Conservation (phyloP, 2,888 invertebrate species). For the Drosophila subquinaria region DNA sequence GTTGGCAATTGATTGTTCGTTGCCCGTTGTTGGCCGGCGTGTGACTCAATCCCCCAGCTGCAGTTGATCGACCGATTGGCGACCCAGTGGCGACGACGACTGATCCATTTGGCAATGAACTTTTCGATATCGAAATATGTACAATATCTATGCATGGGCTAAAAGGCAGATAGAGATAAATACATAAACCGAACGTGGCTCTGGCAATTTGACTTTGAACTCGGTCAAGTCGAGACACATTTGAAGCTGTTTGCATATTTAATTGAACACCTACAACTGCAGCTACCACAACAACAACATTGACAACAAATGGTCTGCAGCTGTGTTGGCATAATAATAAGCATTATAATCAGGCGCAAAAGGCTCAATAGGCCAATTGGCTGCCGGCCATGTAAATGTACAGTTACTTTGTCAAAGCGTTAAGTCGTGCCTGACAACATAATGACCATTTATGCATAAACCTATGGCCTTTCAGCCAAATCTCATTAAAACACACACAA, state of each 20-base stretch:
- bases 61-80: constrained; percentile 75
- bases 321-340: constrained; percentile 72
- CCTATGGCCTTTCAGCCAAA: constrained; percentile 49
- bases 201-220: constrained; percentile 78
- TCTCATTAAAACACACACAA: constrained; percentile 36
- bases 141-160: constrained; percentile 41
- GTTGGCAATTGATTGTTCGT: constrained; percentile 17
- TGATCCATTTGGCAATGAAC: constrained; percentile 78
- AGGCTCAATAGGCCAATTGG: constrained; percentile 76
- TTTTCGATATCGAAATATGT: constrained; percentile 70
- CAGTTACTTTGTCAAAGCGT: constrained; percentile 71
- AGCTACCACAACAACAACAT: constrained; percentile 27
- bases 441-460: constrained; percentile 68
- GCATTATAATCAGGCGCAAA: constrained; percentile 78
- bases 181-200: constrained; percentile 51
- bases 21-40: constrained; percentile 50
- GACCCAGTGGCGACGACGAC: constrained; percentile 65
- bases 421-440: constrained; percentile 72
- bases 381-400: constrained; percentile 68
- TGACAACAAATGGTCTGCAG: constrained; percentile 67
- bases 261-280: constrained; percentile 79
- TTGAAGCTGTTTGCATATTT: constrained; percentile 79
- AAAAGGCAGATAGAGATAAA: constrained; percentile 55
- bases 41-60: constrained; percentile 73
- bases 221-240: constrained; percentile 81